Evolutionary conservation across 2,888 invertebrate species (phyloP).

Genomic region (Lacanobia oleracea): DNA sequence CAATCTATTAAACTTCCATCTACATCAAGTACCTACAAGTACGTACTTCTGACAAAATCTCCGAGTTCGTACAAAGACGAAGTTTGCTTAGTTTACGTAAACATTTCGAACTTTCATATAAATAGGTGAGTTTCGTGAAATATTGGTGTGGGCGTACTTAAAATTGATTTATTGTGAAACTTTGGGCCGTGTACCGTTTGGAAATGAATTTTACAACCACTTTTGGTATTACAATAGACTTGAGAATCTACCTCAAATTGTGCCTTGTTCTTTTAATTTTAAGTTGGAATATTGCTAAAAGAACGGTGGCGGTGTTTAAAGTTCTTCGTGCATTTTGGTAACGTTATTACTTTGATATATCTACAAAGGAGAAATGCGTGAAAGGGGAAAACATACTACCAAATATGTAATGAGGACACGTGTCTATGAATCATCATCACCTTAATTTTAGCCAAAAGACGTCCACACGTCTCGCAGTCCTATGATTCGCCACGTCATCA

Average conservation of each 20-base stretch:
- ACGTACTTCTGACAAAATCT: slow-evolving; percentile 34
- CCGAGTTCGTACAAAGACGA: slow-evolving; percentile 38
- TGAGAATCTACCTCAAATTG: slow-evolving; percentile 1
- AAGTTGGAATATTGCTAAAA: background rate
- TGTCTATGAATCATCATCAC: too few relatives aligned
- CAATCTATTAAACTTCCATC: slow-evolving; percentile 42
- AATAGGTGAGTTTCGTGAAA: slow-evolving; percentile 70
- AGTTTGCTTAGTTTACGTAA: slow-evolving; percentile 62
- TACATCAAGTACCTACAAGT: slow-evolving; percentile 1
- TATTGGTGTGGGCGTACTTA: slow-evolving; percentile 71
- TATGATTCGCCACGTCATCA: too few relatives aligned
- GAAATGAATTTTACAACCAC: slow-evolving; percentile 62
- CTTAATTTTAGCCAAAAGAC: background rate
- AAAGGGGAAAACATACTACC: too few relatives aligned
- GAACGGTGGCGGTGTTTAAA: background rate
- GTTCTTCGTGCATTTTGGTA: background rate
- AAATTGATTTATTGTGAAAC: slow-evolving; percentile 77
- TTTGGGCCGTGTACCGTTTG: slow-evolving; percentile 59
- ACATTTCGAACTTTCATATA: slow-evolving; percentile 66
- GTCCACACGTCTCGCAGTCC: too few relatives aligned
- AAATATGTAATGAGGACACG: too few relatives aligned
- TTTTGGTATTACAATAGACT: slow-evolving; percentile 49
- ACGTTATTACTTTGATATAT: too few relatives aligned
- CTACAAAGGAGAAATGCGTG: too few relatives aligned
- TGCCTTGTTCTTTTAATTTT: background rate